phyloP scores from a whole-genome alignment of 2,113 vertebrate species.

The Rutilus rutilus region DNA sequence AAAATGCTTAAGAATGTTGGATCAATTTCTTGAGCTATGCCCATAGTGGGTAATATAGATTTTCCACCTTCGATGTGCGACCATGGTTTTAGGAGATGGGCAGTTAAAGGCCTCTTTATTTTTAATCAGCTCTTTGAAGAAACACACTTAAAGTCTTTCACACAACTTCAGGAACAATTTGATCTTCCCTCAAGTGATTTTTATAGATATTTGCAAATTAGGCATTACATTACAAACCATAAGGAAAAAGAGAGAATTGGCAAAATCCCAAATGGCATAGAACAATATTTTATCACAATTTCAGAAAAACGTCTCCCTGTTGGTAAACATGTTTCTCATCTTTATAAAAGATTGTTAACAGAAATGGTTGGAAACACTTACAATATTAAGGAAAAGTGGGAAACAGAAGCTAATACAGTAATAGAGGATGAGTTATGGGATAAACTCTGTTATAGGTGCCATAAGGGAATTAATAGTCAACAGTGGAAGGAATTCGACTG shows the following conservation, averaged over 20 bases:
- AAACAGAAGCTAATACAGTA: too few relatives aligned
- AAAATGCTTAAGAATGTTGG: not conserved
- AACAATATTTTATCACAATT: not conserved
- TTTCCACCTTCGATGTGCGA: not conserved
- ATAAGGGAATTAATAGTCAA: not conserved
- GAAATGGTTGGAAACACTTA: too few relatives aligned
- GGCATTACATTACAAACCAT: not conserved
- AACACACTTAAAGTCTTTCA: not conserved
- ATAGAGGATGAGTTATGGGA: too few relatives aligned
- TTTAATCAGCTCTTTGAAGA: too few relatives aligned
- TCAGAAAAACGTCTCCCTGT: not conserved
- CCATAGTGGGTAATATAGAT: slow-evolving; percentile 2
- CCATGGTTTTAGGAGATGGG: not conserved
- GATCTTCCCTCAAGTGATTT: not conserved
- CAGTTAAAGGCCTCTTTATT: not conserved
- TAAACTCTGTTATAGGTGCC: not conserved
- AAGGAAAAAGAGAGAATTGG: not conserved
- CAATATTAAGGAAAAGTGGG: too few relatives aligned
- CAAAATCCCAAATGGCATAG: too few relatives aligned
- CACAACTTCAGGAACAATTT: not conserved
- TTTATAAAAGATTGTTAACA: not conserved
- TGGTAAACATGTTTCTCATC: not conserved
- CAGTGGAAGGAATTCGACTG: too few relatives aligned
- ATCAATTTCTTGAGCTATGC: not conserved
- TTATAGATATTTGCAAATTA: not conserved